Percentiles rank a stretch among this genome's conserved stretches.
Conservation (phyloP, 2,888 invertebrate genomes). For the Aquatica leii region DNA sequence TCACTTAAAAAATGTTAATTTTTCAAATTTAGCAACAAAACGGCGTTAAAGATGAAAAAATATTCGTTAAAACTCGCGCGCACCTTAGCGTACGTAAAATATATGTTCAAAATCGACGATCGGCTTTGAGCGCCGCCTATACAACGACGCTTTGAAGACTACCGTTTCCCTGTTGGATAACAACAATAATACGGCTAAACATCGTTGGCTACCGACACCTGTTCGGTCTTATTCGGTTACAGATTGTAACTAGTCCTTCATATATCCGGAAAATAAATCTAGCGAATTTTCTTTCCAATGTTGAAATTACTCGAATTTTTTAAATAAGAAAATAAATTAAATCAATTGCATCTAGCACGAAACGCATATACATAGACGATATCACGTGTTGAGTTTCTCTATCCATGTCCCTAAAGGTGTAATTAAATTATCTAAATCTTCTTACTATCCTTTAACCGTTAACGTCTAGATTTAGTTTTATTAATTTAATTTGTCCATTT, state of each 20-base stretch:
- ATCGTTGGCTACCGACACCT: conserved; percentile 35
- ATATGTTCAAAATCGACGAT: conserved; percentile 29
- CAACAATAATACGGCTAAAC: conserved; percentile 44
- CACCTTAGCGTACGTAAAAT: conserved; percentile 23
- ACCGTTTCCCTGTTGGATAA: conserved; percentile 37
- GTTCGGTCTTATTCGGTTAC: conserved; percentile 28
- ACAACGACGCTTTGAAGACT: conserved; percentile 45
- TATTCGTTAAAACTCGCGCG: conserved; percentile 31
- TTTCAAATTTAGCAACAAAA: conserved; percentile 18
- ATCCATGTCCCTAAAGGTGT: too few species aligned
- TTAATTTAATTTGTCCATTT: too few species aligned
- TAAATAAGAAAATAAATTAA: too few species aligned
- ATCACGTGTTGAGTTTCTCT: too few species aligned
- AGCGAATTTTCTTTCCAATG: conserved; percentile 23
- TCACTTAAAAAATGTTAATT: conserved; percentile 16
- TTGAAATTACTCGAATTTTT: too few species aligned
- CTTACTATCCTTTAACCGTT: too few species aligned
- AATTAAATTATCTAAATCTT: too few species aligned
- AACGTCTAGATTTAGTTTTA: too few species aligned
- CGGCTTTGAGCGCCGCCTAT: conserved; percentile 38
- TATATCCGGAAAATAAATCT: conserved; percentile 29
- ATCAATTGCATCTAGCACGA: too few species aligned
- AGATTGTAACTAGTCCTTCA: conserved; percentile 29
- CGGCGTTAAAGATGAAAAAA: conserved; percentile 27
- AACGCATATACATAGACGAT: too few species aligned